These are phyloP conservation scores for Eurypyga helias DNA, from an alignment of 2,113 vertebrate genomes.

Conservation along the genomic window DNA sequence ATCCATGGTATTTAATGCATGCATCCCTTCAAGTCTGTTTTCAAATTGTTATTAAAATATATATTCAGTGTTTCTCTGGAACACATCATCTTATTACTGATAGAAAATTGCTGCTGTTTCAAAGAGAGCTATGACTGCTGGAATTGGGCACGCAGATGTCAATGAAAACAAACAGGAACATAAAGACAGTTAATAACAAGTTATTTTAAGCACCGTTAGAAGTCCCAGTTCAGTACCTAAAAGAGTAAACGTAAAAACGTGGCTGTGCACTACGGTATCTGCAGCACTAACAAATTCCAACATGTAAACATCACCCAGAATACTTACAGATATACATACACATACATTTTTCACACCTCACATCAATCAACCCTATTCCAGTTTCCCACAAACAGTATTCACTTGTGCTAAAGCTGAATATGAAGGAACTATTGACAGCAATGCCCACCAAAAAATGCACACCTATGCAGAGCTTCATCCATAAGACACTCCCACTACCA, in stretches of 20 bases:
- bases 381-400: not conserved
- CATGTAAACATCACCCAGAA: not conserved
- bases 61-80: not conserved
- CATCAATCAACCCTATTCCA: not conserved
- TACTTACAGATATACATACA: not conserved
- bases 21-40: not conserved
- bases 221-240: not conserved
- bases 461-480: not conserved
- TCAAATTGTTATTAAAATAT: not conserved
- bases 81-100: not conserved
- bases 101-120: not conserved
- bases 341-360: too few species aligned
- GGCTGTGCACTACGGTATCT: not conserved
- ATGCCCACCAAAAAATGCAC: not conserved
- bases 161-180: not conserved
- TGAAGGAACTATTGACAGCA: not conserved
- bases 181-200: not conserved
- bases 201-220: not conserved
- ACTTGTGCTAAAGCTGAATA: not conserved
- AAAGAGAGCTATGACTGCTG: not conserved
- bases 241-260: not conserved
- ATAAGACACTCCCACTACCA: not conserved
- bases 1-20: not conserved
- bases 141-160: not conserved
- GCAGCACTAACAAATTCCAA: not conserved